Evolutionary conservation across 64 coral and sea anemone genomes (phyloP), one percentile per base, ranked within the genome.

Genomic region (Stichodactyla mertensii): DNA sequence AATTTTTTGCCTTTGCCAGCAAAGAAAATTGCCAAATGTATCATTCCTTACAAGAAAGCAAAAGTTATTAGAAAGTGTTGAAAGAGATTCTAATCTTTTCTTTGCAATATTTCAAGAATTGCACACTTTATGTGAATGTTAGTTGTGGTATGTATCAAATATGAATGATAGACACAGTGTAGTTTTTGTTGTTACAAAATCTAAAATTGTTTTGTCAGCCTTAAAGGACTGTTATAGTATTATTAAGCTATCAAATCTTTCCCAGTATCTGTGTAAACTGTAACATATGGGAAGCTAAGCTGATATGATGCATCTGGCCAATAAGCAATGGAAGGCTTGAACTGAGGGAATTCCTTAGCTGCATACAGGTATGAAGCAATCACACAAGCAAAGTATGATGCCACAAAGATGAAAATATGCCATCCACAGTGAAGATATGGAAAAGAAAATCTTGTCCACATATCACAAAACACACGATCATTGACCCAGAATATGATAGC

Each of bases 361-460:
- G 97, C 97, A 70, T 95, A 95, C 27, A 93, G 88, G 57, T 99
- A 95, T 7, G 93, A 84, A 20, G 92, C 92, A 7, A 99, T 80
- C 0, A 99, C 97, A 16, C 97, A 99, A 20, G 92, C 97, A 23
- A 89, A 92, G 58, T 99, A 95, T 15, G 90, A 82, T 23, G 93
- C 97, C 18, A 99, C 88, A 70, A 99, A 92, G 69, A 99, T 99
- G 0, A 99, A 54, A 28, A 99, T 85, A 12, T 99, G 97, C 97
- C 97, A 99, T 22, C 90, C 93, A 84, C 97, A 99, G 58, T 99
- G 97, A 10, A 99, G 64, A 64, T 95, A 99, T 10, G 97, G 97
- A 60, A 99, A 99, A 0, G 97, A 95, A 3, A 99, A 12, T 23
- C 84, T 90, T 45, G 71, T 89, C 97, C 97, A 99, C 55, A 92